phyloP scores from a whole-genome alignment of 2,113 vertebrate species.

The Suricata suricatta region DNA sequence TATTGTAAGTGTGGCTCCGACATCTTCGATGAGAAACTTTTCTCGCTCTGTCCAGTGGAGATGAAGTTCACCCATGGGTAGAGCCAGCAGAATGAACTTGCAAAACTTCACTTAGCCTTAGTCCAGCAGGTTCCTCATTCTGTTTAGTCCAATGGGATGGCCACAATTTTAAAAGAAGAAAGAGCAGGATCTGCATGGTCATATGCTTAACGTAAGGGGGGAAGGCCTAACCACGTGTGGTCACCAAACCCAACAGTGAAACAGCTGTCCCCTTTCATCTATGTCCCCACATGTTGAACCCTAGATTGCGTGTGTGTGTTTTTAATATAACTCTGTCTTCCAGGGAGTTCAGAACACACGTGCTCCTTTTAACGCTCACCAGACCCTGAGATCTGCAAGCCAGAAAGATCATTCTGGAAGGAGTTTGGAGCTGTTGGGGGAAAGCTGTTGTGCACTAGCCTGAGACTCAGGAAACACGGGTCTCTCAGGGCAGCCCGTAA shows the following conservation, averaged over 20 bases:
- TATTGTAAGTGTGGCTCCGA: background rate
- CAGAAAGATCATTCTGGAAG: slow-evolving; percentile 57
- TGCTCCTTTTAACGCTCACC: slow-evolving; percentile 73
- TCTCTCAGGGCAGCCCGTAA: background rate
- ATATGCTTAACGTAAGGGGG: background rate
- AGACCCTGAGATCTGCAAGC: slow-evolving; percentile 52
- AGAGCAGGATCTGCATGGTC: background rate
- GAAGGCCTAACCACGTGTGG: slow-evolving; percentile 28
- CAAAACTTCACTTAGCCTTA: background rate
- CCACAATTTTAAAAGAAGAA: background rate
- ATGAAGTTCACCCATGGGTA: rapidly evolving
- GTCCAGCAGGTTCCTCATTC: background rate
- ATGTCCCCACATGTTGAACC: background rate
- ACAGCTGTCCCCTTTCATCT: slow-evolving; percentile 63
- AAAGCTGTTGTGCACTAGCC: background rate
- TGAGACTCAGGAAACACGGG: background rate
- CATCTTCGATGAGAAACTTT: background rate
- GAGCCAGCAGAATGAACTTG: background rate
- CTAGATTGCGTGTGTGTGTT: slow-evolving; percentile 27
- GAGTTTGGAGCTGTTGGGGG: background rate
- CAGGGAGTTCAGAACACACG: slow-evolving; percentile 61
- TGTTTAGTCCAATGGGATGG: background rate
- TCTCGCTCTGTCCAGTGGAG: rapidly evolving
- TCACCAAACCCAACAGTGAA: background rate
- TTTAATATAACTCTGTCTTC: slow-evolving; percentile 41